Evolutionary conservation across 2,113 vertebrate genomes (phyloP).

Genomic region (Oryzias celebensis): DNA sequence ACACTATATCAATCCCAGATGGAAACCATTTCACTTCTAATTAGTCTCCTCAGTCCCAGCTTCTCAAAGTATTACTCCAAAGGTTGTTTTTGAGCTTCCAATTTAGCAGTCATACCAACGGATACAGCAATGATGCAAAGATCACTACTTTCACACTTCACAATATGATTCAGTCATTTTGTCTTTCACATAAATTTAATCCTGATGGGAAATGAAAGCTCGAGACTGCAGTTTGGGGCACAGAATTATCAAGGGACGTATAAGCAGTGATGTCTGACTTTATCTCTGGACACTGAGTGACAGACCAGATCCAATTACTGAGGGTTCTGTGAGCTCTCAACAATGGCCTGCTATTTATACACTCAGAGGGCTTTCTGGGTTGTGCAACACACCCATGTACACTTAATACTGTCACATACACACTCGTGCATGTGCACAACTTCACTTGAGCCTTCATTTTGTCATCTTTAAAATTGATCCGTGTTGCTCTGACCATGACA

Average conservation of each 20-base stretch:
- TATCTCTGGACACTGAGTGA: slow-evolving; percentile 61
- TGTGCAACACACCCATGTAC: slow-evolving; percentile 57
- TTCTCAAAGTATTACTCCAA: too few species aligned
- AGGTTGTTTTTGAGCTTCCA: background rate
- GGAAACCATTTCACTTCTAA: background rate
- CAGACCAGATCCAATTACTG: slow-evolving; percentile 70
- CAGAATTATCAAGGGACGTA: slow-evolving; percentile 57
- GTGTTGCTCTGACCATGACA: background rate
- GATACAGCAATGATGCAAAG: too few species aligned
- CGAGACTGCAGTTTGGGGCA: slow-evolving; percentile 42
- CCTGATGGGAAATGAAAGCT: slow-evolving; percentile 39
- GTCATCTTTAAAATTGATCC: background rate
- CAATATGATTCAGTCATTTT: slow-evolving; percentile 46
- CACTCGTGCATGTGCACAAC: slow-evolving; percentile 3
- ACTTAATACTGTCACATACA: slow-evolving; percentile 18
- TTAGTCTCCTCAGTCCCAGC: too few species aligned
- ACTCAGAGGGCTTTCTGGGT: slow-evolving; percentile 71
- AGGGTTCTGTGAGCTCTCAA: slow-evolving; percentile 73
- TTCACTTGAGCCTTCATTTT: background rate
- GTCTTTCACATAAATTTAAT: slow-evolving; percentile 59
- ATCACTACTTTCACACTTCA: slow-evolving; percentile 11
- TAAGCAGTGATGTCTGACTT: slow-evolving; percentile 65
- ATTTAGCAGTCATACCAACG: background rate
- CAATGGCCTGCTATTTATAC: slow-evolving; percentile 78
- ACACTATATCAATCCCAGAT: background rate